Percentiles rank a stretch among this genome's conserved stretches.
These are phyloP conservation scores for Schrankia costaestrigalis DNA, from an alignment of 2,888 invertebrate species.

Conservation along the genomic window DNA sequence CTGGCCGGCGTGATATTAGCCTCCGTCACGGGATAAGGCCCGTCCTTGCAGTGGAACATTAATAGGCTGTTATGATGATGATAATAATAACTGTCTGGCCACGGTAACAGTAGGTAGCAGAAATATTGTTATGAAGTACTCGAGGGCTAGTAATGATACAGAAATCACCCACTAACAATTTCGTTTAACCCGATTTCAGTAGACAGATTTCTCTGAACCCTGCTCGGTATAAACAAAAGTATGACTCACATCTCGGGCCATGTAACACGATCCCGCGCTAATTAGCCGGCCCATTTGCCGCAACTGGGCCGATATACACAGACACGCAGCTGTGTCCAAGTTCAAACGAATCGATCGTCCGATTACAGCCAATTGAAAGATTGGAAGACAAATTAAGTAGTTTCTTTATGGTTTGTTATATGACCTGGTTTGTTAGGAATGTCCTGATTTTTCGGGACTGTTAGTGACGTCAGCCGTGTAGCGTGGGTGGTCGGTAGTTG, in stretches of 20 bases:
- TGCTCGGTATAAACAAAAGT: constrained; percentile 13
- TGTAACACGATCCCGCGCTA: constrained; percentile 44
- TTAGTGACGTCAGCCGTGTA: constrained; percentile 4
- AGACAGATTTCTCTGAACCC: constrained; percentile 19
- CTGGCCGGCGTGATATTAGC: too few relatives aligned
- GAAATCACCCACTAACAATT: too few relatives aligned
- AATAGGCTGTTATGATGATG: too few relatives aligned
- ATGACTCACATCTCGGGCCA: constrained; percentile 32
- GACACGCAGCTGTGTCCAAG: constrained; percentile 31
- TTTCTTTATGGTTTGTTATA: constrained; percentile 16
- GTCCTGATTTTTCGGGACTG: constrained; percentile 11
- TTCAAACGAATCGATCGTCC: constrained; percentile 47
- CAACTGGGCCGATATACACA: constrained; percentile 29
- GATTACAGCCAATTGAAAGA: constrained; percentile 58
- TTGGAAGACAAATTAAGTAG: constrained; percentile 29
- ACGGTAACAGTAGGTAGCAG: too few relatives aligned
- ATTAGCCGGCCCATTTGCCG: constrained; percentile 36
- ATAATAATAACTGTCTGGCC: too few relatives aligned
- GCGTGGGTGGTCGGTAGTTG: too few relatives aligned
- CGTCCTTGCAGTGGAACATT: too few relatives aligned
- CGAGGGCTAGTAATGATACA: too few relatives aligned
- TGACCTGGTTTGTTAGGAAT: constrained; percentile 9
- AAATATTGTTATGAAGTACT: too few relatives aligned
- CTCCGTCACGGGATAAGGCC: too few relatives aligned
- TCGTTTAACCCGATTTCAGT: constrained; percentile 22